Evolutionary conservation across 2,113 vertebrate genomes (phyloP).

Genomic region (Uria lomvia): DNA sequence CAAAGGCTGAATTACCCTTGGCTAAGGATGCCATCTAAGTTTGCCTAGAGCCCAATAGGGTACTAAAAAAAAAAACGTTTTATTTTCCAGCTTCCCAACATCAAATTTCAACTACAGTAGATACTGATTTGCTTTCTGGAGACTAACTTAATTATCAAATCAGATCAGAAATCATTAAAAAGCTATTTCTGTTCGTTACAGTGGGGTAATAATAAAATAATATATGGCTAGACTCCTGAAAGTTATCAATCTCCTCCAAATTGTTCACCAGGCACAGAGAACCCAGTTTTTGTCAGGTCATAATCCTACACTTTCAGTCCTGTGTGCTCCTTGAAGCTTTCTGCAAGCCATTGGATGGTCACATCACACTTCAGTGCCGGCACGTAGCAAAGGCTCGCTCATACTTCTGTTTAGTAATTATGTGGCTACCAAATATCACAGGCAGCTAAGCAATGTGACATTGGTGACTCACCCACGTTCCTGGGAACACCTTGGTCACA

Average conservation of each 20-base stretch:
- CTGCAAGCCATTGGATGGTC: not conserved
- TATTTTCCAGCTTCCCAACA: not conserved
- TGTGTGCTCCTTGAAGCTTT: not conserved
- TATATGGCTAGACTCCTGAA: not conserved
- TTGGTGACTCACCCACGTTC: not conserved
- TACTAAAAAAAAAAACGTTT: not conserved
- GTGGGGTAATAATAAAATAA: not conserved
- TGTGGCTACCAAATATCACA: not conserved
- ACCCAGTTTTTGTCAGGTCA: not conserved
- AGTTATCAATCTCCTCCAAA: not conserved
- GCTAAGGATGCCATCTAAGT: not conserved
- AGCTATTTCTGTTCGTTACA: not conserved
- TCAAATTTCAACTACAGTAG: not conserved
- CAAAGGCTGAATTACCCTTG: not conserved
- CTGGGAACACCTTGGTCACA: conserved; percentile 17
- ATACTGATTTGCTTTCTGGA: not conserved
- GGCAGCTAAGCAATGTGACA: conserved; percentile 22
- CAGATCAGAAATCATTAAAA: not conserved
- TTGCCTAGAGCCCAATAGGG: not conserved
- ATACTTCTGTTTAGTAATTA: not conserved
- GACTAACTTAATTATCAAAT: not conserved
- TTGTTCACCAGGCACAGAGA: not conserved
- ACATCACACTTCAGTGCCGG: not conserved
- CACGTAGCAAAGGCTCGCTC: not conserved
- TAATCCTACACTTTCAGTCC: not conserved